phyloP scores from a whole-genome alignment of 2,113 vertebrate species.

The Macroglossus sobrinus region DNA sequence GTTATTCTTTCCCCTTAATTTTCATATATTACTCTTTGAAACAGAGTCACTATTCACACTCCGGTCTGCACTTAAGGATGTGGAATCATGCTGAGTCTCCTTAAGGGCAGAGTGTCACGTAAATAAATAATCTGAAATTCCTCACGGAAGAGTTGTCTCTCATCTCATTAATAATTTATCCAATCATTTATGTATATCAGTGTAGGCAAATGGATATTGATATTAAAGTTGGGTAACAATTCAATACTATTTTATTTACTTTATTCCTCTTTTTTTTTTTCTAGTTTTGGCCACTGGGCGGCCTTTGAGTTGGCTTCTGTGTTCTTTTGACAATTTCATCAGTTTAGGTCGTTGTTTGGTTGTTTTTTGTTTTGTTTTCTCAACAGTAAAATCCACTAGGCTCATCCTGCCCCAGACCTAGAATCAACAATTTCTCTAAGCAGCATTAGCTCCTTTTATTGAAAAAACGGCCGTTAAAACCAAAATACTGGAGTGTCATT shows the following conservation, averaged over 20 bases:
- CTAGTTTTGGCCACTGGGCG: not conserved
- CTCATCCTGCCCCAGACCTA: not conserved
- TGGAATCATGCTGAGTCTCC: not conserved
- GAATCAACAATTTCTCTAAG: not conserved
- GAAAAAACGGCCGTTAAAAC: not conserved
- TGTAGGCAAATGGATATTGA: not conserved
- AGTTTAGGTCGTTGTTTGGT: no score
- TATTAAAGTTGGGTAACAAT: not conserved
- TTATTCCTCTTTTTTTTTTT: not conserved
- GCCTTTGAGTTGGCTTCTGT: not conserved
- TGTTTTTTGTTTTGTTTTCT: not conserved
- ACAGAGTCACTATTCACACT: not conserved
- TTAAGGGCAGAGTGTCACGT: not conserved
- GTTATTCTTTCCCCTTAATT: not conserved
- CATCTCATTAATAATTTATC: not conserved
- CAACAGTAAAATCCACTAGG: not conserved
- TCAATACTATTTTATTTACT: not conserved
- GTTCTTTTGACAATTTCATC: not conserved
- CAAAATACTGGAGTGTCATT: not conserved
- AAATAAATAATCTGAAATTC: not conserved
- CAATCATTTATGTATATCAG: not conserved
- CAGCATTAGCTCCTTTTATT: not conserved
- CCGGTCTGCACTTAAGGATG: not conserved
- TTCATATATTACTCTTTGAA: not conserved
- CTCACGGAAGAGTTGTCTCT: not conserved